phyloP scores from a whole-genome alignment of 2,113 vertebrate genomes.

The Apeltes quadracus region DNA sequence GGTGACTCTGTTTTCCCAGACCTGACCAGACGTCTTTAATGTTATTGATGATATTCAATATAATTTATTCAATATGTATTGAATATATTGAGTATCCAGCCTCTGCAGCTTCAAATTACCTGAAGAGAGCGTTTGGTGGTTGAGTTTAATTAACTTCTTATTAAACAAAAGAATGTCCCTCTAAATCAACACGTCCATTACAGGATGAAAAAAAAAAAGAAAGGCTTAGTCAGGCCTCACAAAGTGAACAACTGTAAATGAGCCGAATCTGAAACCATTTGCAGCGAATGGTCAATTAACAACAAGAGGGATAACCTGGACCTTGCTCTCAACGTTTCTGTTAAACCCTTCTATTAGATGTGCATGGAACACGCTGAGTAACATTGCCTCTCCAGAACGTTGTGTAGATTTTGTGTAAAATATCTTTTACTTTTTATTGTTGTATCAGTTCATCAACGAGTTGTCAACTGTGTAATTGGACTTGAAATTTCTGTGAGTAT shows the following conservation, averaged over 20 bases:
- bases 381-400: neutral
- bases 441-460: neutral
- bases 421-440: neutral
- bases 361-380: neutral
- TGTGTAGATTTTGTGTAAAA: neutral
- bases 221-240: conserved; percentile 21
- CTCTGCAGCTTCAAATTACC: neutral
- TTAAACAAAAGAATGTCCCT: neutral
- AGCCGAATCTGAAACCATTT: conserved; percentile 58
- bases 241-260: conserved; percentile 48
- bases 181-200: conserved; percentile 25
- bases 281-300: conserved; percentile 55
- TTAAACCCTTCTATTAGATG: conserved; percentile 5
- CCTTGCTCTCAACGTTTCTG: conserved; percentile 29
- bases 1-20: conserved; percentile 17
- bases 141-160: neutral
- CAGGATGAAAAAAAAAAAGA: neutral
- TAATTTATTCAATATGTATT: neutral
- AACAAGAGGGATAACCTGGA: conserved; percentile 12
- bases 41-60: too few species aligned
- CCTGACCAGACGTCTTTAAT: neutral
- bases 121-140: neutral
- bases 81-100: too few species aligned
- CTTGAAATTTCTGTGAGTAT: neutral
- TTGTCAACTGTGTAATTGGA: neutral